Evolutionary conservation across 2,888 invertebrate genomes (phyloP).

Genomic region (Sturmia bella): DNA sequence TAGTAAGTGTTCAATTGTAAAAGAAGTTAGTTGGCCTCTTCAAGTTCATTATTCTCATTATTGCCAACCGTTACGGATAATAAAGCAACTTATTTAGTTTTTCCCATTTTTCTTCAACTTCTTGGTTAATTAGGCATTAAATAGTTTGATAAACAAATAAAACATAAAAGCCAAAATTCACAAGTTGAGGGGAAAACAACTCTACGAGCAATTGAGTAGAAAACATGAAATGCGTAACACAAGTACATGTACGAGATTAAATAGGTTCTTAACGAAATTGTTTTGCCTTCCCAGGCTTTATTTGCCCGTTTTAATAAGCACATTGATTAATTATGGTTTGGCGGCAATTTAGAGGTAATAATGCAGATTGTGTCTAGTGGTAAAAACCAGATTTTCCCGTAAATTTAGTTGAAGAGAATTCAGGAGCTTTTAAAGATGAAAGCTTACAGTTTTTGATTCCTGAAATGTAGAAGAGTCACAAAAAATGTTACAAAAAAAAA

Average conservation of each 20-base stretch:
- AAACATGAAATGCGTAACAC: neutral
- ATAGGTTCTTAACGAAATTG: neutral
- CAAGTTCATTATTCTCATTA: slow-evolving; percentile 30
- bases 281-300: neutral
- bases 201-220: neutral
- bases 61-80: slow-evolving; percentile 2
- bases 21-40: slow-evolving; percentile 15
- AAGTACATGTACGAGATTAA: neutral
- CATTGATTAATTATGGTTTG: too few species aligned
- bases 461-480: too few species aligned
- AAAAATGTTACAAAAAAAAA: too few species aligned
- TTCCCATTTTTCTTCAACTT: neutral
- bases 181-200: neutral
- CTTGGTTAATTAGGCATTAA: slow-evolving; percentile 30
- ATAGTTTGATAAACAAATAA: slow-evolving; percentile 38
- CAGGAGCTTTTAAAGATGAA: too few species aligned
- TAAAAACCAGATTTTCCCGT: too few species aligned
- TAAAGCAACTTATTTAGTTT: neutral
- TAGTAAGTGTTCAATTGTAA: slow-evolving; percentile 27
- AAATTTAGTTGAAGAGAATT: too few species aligned
- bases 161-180: neutral
- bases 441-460: too few species aligned
- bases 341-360: too few species aligned
- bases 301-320: too few species aligned
- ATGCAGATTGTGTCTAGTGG: too few species aligned